A percentile compares a stretch with the other conserved stretches of the same genome.
Conservation (phyloP, 30 jellyfish, hydroid and myxozoan species). For the Morbakka virulenta region DNA sequence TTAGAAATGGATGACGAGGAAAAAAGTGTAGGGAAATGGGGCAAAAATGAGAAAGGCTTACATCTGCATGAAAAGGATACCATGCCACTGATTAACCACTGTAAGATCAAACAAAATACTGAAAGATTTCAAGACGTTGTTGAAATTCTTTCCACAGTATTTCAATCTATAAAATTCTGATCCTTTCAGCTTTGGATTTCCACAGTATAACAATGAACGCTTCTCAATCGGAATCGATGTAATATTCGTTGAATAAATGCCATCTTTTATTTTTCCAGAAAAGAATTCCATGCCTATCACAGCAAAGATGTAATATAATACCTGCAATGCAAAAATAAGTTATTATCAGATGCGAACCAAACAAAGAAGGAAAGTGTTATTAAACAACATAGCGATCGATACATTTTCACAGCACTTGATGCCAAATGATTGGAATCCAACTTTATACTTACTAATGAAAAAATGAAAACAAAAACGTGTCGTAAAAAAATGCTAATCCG, state of each 20-base stretch:
- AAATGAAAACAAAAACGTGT: too few species aligned
- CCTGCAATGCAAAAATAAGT: constrained; percentile 28
- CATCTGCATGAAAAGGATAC: constrained; percentile 72
- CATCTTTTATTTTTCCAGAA: constrained; percentile 54
- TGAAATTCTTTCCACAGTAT: constrained; percentile 93
- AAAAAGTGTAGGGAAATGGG: too few species aligned
- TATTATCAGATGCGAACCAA: background rate
- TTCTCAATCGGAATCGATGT: constrained; percentile 3
- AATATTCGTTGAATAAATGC: background rate
- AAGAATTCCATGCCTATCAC: constrained; percentile 94
- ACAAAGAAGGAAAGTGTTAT: background rate
- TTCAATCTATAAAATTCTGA: constrained; percentile 71
- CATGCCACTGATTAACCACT: constrained; percentile 98
- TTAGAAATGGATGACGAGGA: too few species aligned
- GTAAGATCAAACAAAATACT: constrained; percentile 79
- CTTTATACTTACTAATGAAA: too few species aligned
- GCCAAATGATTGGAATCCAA: too few species aligned
- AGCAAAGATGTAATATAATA: constrained; percentile 74
- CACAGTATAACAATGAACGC: constrained; percentile 53
- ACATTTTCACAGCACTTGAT: too few species aligned
- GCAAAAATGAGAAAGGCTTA: too few species aligned
- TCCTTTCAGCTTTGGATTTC: constrained; percentile 49
- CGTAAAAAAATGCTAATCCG: too few species aligned
- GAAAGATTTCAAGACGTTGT: constrained; percentile 83
- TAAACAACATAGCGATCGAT: background rate